Evolutionary conservation across 2,797 vertebrate species (phyloP).

Genomic region (Poeciliopsis infans): DNA sequence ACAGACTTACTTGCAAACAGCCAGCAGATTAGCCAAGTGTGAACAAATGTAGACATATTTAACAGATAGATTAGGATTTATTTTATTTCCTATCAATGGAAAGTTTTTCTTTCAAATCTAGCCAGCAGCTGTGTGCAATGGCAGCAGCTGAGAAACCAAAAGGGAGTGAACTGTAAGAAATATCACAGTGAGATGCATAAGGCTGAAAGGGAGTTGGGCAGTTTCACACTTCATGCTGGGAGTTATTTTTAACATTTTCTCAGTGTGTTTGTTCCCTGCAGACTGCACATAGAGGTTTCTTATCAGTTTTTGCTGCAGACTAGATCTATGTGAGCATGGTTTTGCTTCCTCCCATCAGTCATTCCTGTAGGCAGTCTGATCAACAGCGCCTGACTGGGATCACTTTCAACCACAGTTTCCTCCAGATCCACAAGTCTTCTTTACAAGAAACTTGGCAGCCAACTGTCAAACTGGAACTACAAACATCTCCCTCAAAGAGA

Average conservation of each 20-base stretch:
- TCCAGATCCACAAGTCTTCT: slow-evolving; percentile 22
- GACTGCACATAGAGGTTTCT: slow-evolving; percentile 8
- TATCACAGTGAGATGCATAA: slow-evolving; percentile 5
- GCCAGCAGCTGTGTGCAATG: not conserved
- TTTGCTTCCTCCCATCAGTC: slow-evolving; percentile 69
- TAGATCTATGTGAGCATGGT: slow-evolving; percentile 22
- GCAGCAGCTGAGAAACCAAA: not conserved
- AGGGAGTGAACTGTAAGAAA: slow-evolving; percentile 6
- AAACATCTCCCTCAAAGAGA: slow-evolving; percentile 1
- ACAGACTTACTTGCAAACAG: not conserved
- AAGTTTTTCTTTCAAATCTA: not conserved
- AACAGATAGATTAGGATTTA: not conserved
- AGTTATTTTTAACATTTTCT: not conserved
- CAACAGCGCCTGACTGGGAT: slow-evolving; percentile 71
- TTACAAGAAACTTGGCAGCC: slow-evolving; percentile 17
- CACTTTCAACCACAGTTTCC: slow-evolving; percentile 83
- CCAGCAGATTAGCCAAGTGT: not conserved
- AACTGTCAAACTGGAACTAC: slow-evolving; percentile 55
- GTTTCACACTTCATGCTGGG: not conserved
- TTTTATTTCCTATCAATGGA: not conserved
- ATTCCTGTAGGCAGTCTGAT: slow-evolving; percentile 45
- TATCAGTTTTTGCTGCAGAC: slow-evolving; percentile 17
- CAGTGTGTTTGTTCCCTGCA: not conserved
- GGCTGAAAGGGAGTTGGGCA: not conserved
- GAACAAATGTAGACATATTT: not conserved